Conservation (phyloP, 2,797 vertebrate species). For the Taeniopygia guttata region DNA sequence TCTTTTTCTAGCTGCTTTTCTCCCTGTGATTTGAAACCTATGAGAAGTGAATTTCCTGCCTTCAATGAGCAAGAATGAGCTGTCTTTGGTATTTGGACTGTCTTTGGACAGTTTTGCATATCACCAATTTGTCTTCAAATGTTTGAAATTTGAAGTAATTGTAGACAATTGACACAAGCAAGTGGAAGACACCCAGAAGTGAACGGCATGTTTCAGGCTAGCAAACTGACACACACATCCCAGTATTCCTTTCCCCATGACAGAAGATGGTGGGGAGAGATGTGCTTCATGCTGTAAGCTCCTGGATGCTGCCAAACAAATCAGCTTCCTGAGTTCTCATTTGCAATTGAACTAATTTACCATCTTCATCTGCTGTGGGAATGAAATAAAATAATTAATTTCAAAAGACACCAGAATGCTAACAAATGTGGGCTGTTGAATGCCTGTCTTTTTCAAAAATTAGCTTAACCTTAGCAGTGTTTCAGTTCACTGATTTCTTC, state of each 20-base stretch:
- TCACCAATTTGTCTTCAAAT: not conserved
- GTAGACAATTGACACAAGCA: not conserved
- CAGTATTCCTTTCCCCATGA: not conserved
- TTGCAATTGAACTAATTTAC: conserved; percentile 42
- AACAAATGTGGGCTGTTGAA: not conserved
- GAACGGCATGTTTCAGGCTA: conserved; percentile 1
- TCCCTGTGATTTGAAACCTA: not conserved
- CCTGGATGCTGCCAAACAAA: conserved; percentile 39
- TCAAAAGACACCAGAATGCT: not conserved
- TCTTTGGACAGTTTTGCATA: not conserved
- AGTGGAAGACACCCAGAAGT: not conserved
- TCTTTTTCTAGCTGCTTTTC: not conserved
- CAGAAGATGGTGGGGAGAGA: not conserved
- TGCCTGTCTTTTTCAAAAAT: not conserved
- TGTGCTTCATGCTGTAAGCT: not conserved
- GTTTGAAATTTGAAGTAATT: conserved; percentile 1
- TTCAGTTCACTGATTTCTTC: not conserved
- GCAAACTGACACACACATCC: not conserved
- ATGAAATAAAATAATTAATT: conserved; percentile 25
- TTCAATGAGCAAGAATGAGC: not conserved
- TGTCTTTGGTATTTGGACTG: not conserved
- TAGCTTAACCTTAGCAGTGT: not conserved
- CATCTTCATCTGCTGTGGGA: conserved; percentile 4
- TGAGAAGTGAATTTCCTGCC: not conserved
- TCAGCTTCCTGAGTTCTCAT: conserved; percentile 2